phyloP scores from a whole-genome alignment of 2,113 vertebrate genomes.

The Chamaea fasciata region DNA sequence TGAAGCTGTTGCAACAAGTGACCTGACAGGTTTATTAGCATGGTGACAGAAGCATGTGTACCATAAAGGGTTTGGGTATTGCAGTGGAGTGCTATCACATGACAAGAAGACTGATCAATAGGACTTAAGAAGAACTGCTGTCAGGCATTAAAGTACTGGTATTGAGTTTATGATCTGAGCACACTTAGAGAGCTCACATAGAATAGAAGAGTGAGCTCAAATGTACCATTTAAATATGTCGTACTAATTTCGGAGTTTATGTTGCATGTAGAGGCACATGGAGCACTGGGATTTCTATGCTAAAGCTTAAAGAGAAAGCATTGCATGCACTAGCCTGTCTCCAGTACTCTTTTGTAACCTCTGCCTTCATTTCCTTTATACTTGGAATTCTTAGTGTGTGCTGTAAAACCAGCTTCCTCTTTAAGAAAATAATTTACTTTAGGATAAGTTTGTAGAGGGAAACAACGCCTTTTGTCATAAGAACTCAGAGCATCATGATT shows the following conservation, averaged over 20 bases:
- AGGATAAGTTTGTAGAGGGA: background rate
- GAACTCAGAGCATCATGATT: background rate
- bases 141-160: background rate
- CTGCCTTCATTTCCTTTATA: background rate
- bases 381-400: background rate
- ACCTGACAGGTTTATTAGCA: constrained; percentile 7
- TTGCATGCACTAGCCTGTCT: background rate
- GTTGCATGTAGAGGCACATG: background rate
- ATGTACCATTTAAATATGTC: background rate
- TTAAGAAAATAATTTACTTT: background rate
- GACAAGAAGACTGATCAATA: background rate
- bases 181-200: background rate
- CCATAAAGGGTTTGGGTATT: background rate
- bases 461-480: background rate
- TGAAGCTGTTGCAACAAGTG: constrained; percentile 32
- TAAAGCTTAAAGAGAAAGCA: background rate
- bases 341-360: background rate
- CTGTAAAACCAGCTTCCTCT: background rate
- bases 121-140: background rate
- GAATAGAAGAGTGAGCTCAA: background rate
- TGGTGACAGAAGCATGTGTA: background rate
- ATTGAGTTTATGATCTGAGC: background rate
- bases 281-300: background rate
- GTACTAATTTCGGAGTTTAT: background rate
- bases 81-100: background rate